Conservation (phyloP, 2,797 vertebrate genomes). For the Phylloscopus collybita region DNA sequence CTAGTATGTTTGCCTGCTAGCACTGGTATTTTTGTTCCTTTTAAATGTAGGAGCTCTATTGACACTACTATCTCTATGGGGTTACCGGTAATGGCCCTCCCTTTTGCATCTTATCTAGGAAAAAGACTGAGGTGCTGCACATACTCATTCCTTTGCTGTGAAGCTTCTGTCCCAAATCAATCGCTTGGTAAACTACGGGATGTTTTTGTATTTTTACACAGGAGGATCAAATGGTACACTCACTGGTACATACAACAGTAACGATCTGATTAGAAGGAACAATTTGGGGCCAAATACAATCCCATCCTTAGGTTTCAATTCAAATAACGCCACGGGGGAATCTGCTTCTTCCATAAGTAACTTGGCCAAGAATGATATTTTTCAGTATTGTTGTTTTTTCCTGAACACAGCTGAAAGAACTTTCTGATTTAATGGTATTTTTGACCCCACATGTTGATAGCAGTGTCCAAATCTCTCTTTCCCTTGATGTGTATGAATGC, state of each 20-base stretch:
- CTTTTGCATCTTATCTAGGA: conserved; percentile 26
- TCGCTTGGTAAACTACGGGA: conserved; percentile 61
- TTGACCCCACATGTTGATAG: conserved; percentile 72
- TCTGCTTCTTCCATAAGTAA: conserved; percentile 57
- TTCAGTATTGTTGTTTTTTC: conserved; percentile 63
- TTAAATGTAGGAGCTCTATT: conserved; percentile 46
- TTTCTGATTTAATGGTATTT: conserved; percentile 61
- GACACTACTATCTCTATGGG: conserved; percentile 47
- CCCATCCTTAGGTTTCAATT: conserved; percentile 3
- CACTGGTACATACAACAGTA: background rate
- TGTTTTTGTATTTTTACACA: conserved; percentile 75
- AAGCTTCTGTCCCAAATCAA: conserved; percentile 60
- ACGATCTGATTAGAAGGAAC: conserved; percentile 51
- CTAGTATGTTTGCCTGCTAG: conserved; percentile 68
- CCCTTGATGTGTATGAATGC: conserved; percentile 49
- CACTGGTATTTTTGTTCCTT: conserved; percentile 60
- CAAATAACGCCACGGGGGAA: conserved; percentile 21
- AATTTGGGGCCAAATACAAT: conserved; percentile 36
- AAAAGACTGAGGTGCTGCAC: conserved; percentile 47
- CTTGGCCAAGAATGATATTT: conserved; percentile 68
- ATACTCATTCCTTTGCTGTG: conserved; percentile 48
- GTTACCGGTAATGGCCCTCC: conserved; percentile 39
- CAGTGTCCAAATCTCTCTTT: conserved; percentile 73
- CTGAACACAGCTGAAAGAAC: conserved; percentile 69
- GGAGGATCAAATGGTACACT: conserved; percentile 57